phyloP scores from a whole-genome alignment of 2,797 vertebrate species.

The Pachyuromys duprasi region DNA sequence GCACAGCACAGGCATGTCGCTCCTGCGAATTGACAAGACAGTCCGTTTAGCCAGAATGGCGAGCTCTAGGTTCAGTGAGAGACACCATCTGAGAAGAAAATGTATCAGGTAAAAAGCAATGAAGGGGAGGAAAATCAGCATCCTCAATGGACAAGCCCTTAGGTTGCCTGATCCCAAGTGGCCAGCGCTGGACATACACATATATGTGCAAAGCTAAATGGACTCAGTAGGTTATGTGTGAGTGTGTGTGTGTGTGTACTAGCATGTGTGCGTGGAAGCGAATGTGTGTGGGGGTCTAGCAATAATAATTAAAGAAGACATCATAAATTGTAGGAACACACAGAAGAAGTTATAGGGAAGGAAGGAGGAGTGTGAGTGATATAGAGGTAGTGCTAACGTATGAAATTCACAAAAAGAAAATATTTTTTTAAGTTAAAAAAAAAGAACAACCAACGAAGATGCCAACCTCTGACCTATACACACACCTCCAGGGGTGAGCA shows the following conservation, averaged over 20 bases:
- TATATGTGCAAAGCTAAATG: background rate
- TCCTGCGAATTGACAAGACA: background rate
- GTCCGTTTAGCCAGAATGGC: too few species aligned
- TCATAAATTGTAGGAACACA: too few species aligned
- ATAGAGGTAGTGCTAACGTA: background rate
- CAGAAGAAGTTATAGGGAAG: background rate
- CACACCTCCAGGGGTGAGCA: background rate
- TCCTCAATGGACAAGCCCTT: background rate
- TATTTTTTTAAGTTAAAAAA: background rate
- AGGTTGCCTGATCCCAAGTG: background rate
- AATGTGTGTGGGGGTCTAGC: too few species aligned
- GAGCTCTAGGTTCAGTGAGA: background rate
- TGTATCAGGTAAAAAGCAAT: background rate
- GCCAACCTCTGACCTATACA: background rate
- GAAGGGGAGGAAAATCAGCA: background rate
- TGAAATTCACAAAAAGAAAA: background rate
- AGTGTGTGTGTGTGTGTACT: background rate
- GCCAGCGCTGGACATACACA: background rate
- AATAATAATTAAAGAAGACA: background rate
- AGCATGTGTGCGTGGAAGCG: background rate
- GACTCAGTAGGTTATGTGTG: background rate
- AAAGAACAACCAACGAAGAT: background rate
- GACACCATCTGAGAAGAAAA: background rate
- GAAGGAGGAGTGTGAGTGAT: too few species aligned
- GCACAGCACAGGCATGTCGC: background rate